Evolutionary conservation across 2,888 invertebrate species (phyloP).

Genomic region (Epinotia ramella): DNA sequence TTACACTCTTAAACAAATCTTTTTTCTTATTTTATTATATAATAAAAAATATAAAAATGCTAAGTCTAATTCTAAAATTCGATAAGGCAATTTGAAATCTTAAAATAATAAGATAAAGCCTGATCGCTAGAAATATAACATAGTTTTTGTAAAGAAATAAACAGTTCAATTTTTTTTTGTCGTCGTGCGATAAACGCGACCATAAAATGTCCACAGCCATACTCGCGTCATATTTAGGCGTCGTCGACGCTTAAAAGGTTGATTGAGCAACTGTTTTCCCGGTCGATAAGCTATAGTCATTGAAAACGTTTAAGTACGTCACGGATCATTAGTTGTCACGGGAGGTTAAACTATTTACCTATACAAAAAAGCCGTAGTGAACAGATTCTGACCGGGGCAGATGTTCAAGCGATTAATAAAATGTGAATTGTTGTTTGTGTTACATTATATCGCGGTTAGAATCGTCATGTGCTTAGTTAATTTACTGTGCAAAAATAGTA

Average conservation of each 20-base stretch:
- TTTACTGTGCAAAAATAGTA: too few relatives aligned
- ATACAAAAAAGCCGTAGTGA: conserved; percentile 1
- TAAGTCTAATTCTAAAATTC: too few relatives aligned
- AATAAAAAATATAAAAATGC: too few relatives aligned
- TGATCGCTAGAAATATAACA: too few relatives aligned
- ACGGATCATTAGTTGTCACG: conserved; percentile 32
- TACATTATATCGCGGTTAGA: background rate
- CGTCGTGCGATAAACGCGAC: too few relatives aligned
- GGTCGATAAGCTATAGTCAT: conserved; percentile 29
- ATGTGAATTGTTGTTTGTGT: conserved; percentile 3
- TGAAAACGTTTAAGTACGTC: conserved; percentile 24
- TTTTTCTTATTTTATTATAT: too few relatives aligned
- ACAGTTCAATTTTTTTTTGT: too few relatives aligned
- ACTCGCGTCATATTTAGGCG: background rate
- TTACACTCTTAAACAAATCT: too few relatives aligned
- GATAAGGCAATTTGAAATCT: too few relatives aligned
- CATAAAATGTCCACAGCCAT: background rate
- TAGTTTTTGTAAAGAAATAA: too few relatives aligned
- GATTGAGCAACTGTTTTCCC: conserved; percentile 31
- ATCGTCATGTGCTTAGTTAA: too few relatives aligned
- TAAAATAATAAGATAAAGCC: too few relatives aligned
- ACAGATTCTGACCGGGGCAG: conserved; percentile 11
- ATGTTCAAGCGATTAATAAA: background rate
- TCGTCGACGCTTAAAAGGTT: background rate
- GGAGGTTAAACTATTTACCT: background rate